Evolutionary conservation across 2,797 vertebrate genomes (phyloP).

Genomic region (Dromococcyx pavoninus): DNA sequence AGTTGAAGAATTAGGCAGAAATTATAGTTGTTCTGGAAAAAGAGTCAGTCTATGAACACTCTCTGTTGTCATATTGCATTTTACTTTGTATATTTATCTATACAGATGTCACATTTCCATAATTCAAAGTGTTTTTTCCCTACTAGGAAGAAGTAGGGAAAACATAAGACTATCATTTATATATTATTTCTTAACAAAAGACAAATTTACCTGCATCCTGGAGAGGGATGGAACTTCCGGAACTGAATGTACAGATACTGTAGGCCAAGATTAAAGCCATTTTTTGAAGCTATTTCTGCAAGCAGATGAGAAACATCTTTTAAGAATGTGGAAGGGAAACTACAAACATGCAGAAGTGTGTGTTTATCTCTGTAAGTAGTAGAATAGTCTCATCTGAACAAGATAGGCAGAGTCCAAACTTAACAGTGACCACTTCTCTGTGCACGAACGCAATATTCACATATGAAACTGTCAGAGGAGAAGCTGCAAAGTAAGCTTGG

Average conservation of each 20-base stretch:
- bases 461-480: not conserved
- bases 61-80: not conserved
- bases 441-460: not conserved
- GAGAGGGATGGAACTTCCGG: fast-evolving
- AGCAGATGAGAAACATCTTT: not conserved
- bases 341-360: not conserved
- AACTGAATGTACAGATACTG: not conserved
- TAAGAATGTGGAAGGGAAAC: not conserved
- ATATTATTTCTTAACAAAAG: not conserved
- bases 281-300: not conserved
- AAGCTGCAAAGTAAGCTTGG: too few species aligned
- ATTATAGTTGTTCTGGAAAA: not conserved
- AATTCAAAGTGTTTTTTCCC: not conserved
- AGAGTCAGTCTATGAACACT: not conserved
- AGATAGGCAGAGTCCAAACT: not conserved
- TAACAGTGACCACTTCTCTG: not conserved
- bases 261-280: not conserved
- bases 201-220: not conserved
- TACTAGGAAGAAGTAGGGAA: not conserved
- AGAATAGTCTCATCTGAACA: not conserved
- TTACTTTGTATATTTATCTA: not conserved
- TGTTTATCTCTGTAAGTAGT: fast-evolving
- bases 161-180: not conserved
- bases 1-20: not conserved
- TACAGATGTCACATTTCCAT: not conserved